phyloP scores from a whole-genome alignment of 2,888 invertebrate genomes.

The Trypoxylon attenuatum region DNA sequence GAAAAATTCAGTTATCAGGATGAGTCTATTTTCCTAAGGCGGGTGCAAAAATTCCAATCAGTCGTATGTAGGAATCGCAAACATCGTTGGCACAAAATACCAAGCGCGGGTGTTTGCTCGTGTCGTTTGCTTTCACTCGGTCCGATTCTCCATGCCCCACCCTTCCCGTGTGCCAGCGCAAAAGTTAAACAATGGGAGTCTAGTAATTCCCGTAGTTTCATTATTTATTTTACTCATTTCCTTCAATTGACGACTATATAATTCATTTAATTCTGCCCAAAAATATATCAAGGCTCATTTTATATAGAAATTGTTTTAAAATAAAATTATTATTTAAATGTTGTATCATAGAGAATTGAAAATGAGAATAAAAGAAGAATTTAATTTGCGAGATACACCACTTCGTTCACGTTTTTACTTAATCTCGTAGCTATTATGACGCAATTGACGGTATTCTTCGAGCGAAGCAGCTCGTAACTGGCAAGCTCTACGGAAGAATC shows the following conservation, averaged over 20 bases:
- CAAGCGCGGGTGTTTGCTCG: background rate
- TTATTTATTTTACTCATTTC: background rate
- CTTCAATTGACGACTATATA: background rate
- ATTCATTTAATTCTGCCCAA: background rate
- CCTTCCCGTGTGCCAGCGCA: slow-evolving; percentile 22
- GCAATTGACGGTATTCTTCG: no score
- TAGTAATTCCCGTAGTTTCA: background rate
- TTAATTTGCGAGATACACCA: no score
- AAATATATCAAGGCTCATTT: no score
- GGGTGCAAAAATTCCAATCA: no score
- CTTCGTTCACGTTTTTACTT: no score
- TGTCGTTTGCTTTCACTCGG: slow-evolving; percentile 34
- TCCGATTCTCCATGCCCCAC: slow-evolving; percentile 15
- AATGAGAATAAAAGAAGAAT: background rate
- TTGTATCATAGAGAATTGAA: background rate
- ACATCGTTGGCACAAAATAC: background rate
- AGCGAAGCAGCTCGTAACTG: no score
- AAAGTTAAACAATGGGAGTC: slow-evolving; percentile 32
- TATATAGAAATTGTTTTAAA: no score
- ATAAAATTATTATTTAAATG: no score
- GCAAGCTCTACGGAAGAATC: no score
- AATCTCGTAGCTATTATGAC: no score
- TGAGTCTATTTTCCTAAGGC: no score
- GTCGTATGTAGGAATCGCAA: background rate
- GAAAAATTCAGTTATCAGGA: no score